phyloP scores from a whole-genome alignment of 2,113 vertebrate species.

The Orthonyx spaldingii region DNA sequence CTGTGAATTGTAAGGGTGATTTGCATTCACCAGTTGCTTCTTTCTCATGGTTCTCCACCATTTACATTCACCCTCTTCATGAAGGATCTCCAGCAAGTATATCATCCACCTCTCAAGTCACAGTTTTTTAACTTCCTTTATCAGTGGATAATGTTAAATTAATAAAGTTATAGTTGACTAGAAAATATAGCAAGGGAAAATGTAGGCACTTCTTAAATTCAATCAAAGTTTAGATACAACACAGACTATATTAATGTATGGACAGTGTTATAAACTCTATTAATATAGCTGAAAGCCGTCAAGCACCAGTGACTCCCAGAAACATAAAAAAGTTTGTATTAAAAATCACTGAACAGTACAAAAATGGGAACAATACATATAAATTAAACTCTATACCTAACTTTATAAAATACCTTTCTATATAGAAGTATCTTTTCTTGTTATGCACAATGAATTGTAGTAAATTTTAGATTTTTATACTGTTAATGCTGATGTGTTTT shows the following conservation, averaged over 20 bases:
- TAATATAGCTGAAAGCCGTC: slow-evolving; percentile 80
- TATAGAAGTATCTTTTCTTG: slow-evolving; percentile 57
- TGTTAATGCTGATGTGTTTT: background rate
- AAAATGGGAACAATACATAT: slow-evolving; percentile 81
- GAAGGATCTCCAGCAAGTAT: slow-evolving; percentile 6
- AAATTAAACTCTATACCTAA: slow-evolving; percentile 78
- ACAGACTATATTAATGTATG: slow-evolving; percentile 75
- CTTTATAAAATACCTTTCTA: slow-evolving; percentile 73
- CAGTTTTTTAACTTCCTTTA: slow-evolving; percentile 51
- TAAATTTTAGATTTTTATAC: slow-evolving; percentile 52
- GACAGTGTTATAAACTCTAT: slow-evolving; percentile 77
- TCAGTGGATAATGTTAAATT: slow-evolving; percentile 62
- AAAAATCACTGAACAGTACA: slow-evolving; percentile 83
- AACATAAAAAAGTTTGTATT: slow-evolving; percentile 87
- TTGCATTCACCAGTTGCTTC: background rate
- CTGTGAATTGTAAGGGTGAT: background rate
- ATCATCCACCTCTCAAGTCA: slow-evolving; percentile 5
- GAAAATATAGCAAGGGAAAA: slow-evolving; percentile 61
- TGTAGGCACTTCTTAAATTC: slow-evolving; percentile 74
- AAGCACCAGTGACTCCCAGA: slow-evolving; percentile 75
- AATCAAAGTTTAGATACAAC: slow-evolving; percentile 76
- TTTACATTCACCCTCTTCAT: background rate
- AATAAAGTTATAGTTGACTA: slow-evolving; percentile 65
- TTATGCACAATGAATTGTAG: slow-evolving; percentile 48
- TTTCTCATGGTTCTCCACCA: background rate